Base-by-base conservation (phyloP, 2,888 invertebrate genomes). In the Erebia aethiops region DNA sequence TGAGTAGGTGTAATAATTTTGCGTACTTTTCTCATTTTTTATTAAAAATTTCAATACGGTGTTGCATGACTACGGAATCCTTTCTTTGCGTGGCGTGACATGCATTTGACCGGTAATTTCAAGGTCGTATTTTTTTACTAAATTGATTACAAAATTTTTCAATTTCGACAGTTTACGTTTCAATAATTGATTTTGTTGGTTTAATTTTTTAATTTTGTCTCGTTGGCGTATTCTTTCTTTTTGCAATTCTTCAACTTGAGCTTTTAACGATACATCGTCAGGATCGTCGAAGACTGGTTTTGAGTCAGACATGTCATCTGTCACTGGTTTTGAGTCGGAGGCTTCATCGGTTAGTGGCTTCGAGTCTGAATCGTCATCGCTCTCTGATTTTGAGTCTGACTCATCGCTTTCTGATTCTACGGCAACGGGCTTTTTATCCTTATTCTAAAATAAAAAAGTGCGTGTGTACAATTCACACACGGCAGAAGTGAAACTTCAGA, bases 41-140 rank as follows among this genome's bases (percentile, higher is more conserved):
- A 1, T 26, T 26, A 26, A 4, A 26, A 4, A 2, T 26, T 26
- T 26, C 2, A 26, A 3, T 26, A 26, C 26, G 4, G 2, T 26
- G 8, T 43, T 49, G 49, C 13, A 11, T 56, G 11, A 1, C 56
- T 57, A 26, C 21, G 26, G 26, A 21, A 26, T 5, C 4, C 13
- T 57, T 26, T 57, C 56, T 21, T 62, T 21, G 21, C 49, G 21
- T 43, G 61, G 18, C 14, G 13, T 14, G 13, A 62, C 21, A 7
- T 14, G 46, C 46, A 46, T 62, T 21, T 62, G 62, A 8, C 62
- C 62, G 18, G 62, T 62, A 5, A 62, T 62, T 62, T 62, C 46
- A 14, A 62, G 49, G 21, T 62, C 62, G 14, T 62, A 62, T 8
- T 62, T 62, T 62, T 62, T 62, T 8, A 62, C 62, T 49, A 62